These are phyloP conservation scores for Caenorhabditis latens DNA, from an alignment of 1,140 invertebrate genomes.

Conservation along the genomic window DNA sequence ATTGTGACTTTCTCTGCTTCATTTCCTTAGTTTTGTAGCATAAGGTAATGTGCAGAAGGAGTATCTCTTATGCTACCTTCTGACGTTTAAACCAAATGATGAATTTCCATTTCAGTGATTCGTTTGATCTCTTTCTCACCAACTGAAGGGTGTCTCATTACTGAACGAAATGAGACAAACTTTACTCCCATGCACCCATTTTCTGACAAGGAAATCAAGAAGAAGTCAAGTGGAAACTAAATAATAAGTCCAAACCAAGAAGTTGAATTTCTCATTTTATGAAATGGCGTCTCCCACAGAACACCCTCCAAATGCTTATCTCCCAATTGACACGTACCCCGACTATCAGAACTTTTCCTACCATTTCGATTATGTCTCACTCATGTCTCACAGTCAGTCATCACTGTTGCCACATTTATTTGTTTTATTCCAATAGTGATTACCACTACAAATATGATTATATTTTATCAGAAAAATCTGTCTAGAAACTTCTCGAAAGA, in stretches of 20 bases:
- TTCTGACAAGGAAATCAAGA: neutral
- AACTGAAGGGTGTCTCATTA: no score
- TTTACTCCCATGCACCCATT: neutral
- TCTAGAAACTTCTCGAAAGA: neutral
- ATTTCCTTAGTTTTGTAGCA: no score
- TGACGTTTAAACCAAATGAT: no score
- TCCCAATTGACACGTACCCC: neutral
- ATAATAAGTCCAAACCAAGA: neutral
- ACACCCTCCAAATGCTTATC: neutral
- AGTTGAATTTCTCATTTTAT: neutral
- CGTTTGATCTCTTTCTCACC: neutral
- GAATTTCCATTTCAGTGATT: neutral
- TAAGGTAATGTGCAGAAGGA: no score
- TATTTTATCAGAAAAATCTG: neutral
- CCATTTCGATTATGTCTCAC: neutral
- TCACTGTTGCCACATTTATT: neutral
- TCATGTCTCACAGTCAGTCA: no score
- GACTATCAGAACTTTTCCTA: constrained; percentile 2
- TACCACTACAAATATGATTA: neutral
- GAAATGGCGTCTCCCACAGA: neutral
- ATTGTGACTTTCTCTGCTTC: no score
- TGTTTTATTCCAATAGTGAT: neutral
- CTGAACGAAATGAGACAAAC: neutral
- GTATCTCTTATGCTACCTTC: neutral
- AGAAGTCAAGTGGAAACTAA: neutral